Evolutionary conservation across 2,797 vertebrate species (phyloP).

Genomic region (Periophthalmus magnuspinnatus): DNA sequence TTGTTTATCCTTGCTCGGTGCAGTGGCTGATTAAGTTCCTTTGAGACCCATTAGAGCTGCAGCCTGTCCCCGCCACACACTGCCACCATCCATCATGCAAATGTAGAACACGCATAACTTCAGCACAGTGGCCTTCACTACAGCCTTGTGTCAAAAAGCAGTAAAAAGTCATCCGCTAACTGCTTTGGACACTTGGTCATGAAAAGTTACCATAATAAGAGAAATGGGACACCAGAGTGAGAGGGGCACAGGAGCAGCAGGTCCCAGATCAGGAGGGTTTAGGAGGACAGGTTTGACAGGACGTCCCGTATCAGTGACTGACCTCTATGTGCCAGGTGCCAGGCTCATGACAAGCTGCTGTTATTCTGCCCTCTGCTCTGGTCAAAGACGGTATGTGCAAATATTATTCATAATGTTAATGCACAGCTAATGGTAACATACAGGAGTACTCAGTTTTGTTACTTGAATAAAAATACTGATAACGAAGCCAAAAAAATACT

Average conservation of each 20-base stretch:
- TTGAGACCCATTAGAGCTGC: constrained; percentile 75
- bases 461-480: too few relatives aligned
- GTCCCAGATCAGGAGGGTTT: constrained; percentile 54
- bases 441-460: neutral
- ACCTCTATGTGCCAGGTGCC: constrained; percentile 46
- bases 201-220: constrained; percentile 42
- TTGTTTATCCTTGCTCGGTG: constrained; percentile 66
- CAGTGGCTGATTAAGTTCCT: constrained; percentile 76
- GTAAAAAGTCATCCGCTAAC: constrained; percentile 67
- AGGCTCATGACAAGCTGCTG: neutral
- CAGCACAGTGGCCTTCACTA: constrained; percentile 56
- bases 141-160: constrained; percentile 57
- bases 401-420: constrained; percentile 6
- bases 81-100: constrained; percentile 78
- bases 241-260: constrained; percentile 50
- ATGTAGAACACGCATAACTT: constrained; percentile 62
- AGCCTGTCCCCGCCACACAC: constrained; percentile 66
- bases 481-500: too few relatives aligned
- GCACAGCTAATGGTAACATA: neutral
- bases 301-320: constrained; percentile 59
- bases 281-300: constrained; percentile 61
- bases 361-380: constrained; percentile 31
- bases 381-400: constrained; percentile 46
- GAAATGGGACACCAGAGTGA: constrained; percentile 66
- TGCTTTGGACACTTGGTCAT: constrained; percentile 66